Conservation (phyloP, 2,888 invertebrate species). For the Rhagophthalmus giganteus region DNA sequence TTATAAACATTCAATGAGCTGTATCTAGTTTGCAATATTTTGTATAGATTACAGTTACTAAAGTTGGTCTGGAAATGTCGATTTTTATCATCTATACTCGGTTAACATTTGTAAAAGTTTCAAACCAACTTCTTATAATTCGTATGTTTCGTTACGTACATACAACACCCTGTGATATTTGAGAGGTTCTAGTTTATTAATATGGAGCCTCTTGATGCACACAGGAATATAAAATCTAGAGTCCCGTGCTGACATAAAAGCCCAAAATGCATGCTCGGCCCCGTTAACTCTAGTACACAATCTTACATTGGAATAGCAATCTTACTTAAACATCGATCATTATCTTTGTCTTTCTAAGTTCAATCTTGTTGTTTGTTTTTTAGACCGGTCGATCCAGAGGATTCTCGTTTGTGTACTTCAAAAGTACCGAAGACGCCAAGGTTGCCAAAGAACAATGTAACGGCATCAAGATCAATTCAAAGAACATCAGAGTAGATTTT, state of each 20-base stretch:
- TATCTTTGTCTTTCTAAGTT: too few species aligned
- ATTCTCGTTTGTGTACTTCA: slow-evolving; percentile 96
- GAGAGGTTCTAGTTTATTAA: slow-evolving; percentile 38
- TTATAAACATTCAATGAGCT: too few species aligned
- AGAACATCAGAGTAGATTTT: slow-evolving; percentile 91
- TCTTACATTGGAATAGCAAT: background rate
- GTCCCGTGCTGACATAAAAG: slow-evolving; percentile 44
- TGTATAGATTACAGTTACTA: too few species aligned
- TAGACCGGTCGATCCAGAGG: slow-evolving; percentile 91
- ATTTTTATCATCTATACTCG: too few species aligned
- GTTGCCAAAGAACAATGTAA: slow-evolving; percentile 92
- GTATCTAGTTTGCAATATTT: too few species aligned
- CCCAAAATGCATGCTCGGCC: slow-evolving; percentile 40
- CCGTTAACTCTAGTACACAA: slow-evolving; percentile 43
- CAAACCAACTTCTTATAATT: too few species aligned
- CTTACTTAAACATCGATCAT: too few species aligned
- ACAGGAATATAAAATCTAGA: slow-evolving; percentile 43
- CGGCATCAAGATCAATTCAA: slow-evolving; percentile 92
- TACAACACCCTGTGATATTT: slow-evolving; percentile 40
- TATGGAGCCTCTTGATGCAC: slow-evolving; percentile 45
- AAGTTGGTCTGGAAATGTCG: too few species aligned
- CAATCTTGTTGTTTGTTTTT: too few species aligned
- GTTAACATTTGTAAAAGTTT: too few species aligned
- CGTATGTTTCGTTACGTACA: background rate
- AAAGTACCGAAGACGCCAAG: slow-evolving; percentile 84